Evolutionary conservation across 1,140 invertebrate genomes (phyloP).

Genomic region (Hestina assimilis): DNA sequence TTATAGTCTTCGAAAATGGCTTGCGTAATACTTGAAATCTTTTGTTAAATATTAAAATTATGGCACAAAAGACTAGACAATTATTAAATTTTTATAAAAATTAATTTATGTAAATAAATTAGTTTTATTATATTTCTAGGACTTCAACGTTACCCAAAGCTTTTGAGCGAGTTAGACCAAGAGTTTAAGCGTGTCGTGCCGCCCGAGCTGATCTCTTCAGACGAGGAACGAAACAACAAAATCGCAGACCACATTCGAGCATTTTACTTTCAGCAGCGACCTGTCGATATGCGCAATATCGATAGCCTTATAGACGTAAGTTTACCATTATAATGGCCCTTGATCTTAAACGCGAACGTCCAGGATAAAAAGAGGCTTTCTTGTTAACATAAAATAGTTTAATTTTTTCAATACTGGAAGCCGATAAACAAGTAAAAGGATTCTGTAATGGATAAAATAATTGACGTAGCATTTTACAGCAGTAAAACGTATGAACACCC

Average conservation of each 20-base stretch:
- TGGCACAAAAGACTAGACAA: not conserved
- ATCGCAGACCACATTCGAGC: constrained; percentile 75
- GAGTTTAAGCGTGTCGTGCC: constrained; percentile 79
- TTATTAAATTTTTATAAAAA: not conserved
- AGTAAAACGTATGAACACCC: too few species aligned
- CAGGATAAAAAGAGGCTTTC: too few species aligned
- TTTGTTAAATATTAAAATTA: too few species aligned
- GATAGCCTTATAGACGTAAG: constrained; percentile 76
- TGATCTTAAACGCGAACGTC: not conserved
- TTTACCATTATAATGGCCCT: not conserved
- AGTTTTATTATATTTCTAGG: constrained; percentile 45
- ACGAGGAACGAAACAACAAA: constrained; percentile 45
- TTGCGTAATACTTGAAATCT: too few species aligned
- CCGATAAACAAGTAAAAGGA: too few species aligned
- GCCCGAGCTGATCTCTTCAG: constrained; percentile 64
- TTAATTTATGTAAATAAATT: not conserved
- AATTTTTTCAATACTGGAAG: too few species aligned
- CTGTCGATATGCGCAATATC: constrained; percentile 76
- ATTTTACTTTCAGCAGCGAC: constrained; percentile 78
- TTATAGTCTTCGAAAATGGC: too few species aligned
- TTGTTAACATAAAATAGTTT: too few species aligned
- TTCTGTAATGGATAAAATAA: too few species aligned
- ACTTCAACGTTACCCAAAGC: constrained; percentile 77
- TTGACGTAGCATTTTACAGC: too few species aligned
- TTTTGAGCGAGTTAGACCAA: constrained; percentile 75